Evolutionary conservation across 1,140 invertebrate species (phyloP).

Genomic region (Caerostris extrusa): DNA sequence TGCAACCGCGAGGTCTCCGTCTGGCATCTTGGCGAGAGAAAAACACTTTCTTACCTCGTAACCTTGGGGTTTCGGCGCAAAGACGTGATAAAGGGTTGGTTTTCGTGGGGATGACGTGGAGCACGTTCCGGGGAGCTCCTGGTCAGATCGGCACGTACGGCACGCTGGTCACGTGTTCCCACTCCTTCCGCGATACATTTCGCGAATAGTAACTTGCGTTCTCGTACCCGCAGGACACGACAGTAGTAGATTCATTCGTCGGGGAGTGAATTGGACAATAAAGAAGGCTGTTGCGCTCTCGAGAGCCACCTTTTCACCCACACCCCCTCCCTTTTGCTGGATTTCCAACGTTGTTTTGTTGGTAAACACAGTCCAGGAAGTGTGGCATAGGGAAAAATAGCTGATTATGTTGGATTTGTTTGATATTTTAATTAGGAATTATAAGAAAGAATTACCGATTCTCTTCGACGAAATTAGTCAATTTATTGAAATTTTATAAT

Average conservation of each 20-base stretch:
- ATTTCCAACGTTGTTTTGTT: background rate
- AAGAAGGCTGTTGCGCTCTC: background rate
- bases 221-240: background rate
- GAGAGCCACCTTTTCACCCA: background rate
- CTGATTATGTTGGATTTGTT: too few species aligned
- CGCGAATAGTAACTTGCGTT: background rate
- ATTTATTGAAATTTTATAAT: too few species aligned
- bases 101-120: constrained; percentile 40
- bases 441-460: too few species aligned
- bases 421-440: too few species aligned
- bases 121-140: constrained; percentile 56
- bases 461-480: too few species aligned
- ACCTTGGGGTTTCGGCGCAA: constrained; percentile 61
- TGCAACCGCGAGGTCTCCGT: background rate
- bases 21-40: background rate
- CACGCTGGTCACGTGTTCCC: constrained; percentile 46
- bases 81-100: constrained; percentile 72
- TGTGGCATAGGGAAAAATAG: background rate
- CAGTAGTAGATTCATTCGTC: background rate
- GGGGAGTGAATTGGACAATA: background rate
- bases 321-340: background rate
- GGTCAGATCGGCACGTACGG: constrained; percentile 71
- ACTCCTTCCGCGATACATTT: background rate
- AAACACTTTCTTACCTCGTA: constrained; percentile 53
- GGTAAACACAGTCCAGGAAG: background rate